phyloP scores from a whole-genome alignment of 2,797 vertebrate genomes.

The Psittacula derbiana region DNA sequence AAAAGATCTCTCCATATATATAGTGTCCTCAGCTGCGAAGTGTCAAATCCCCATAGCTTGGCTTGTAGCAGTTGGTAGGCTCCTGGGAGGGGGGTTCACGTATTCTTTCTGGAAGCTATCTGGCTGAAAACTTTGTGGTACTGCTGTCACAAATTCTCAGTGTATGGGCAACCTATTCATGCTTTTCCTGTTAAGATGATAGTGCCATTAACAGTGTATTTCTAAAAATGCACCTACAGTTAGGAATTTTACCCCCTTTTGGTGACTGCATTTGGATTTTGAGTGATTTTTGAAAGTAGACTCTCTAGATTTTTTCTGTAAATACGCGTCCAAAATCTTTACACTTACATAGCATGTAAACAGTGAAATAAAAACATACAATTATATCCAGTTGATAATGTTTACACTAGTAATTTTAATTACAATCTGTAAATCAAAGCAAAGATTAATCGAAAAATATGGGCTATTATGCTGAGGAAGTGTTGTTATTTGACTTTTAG shows the following conservation, averaged over 20 bases:
- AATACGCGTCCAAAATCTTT: background rate
- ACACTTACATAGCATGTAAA: background rate
- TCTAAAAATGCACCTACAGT: background rate
- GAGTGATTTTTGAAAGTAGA: background rate
- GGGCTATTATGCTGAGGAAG: background rate
- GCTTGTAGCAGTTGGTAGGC: constrained; percentile 58
- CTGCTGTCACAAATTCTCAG: constrained; percentile 50
- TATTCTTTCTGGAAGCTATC: constrained; percentile 66
- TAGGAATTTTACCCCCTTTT: background rate
- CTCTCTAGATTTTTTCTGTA: background rate
- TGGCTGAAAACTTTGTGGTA: constrained; percentile 47
- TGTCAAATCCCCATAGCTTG: constrained; percentile 60
- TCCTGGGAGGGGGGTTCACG: constrained; percentile 58
- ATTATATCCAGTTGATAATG: background rate
- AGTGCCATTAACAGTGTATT: background rate
- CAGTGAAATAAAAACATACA: background rate
- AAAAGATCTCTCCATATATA: constrained; percentile 76
- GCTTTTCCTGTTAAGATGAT: background rate
- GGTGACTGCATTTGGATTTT: background rate
- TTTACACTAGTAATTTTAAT: background rate
- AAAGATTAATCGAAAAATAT: background rate
- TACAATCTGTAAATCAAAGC: background rate
- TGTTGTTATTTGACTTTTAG: background rate
- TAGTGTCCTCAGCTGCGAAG: constrained; percentile 63
- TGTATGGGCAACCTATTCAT: constrained; percentile 37